Percentiles rank a stretch among this genome's conserved stretches.
Conservation (phyloP, 2,797 vertebrate genomes). For the Craterocephalus amniculus region DNA sequence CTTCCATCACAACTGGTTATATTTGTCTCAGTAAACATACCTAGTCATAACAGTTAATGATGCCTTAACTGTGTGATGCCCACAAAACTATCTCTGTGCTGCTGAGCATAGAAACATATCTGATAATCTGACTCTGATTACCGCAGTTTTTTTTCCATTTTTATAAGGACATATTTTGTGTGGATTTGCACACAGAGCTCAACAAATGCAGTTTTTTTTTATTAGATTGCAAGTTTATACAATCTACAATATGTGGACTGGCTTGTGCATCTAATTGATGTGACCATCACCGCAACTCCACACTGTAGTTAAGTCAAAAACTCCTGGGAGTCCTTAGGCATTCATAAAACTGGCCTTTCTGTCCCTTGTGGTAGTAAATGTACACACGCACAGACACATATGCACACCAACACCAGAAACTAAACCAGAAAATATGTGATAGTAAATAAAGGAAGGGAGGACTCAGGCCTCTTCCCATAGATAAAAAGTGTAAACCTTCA, state of each 20-base stretch:
- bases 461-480: conserved; percentile 14
- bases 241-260: conserved; percentile 8
- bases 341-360: conserved; percentile 84
- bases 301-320: conserved; percentile 85
- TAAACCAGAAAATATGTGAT: too few relatives aligned
- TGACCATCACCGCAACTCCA: conserved; percentile 57
- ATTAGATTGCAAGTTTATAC: conserved; percentile 43
- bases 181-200: conserved; percentile 13
- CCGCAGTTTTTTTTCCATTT: conserved; percentile 22
- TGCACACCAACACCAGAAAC: conserved; percentile 14
- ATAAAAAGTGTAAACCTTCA: conserved; percentile 14
- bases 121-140: conserved; percentile 20
- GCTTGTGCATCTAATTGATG: conserved; percentile 42
- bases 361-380: conserved; percentile 49
- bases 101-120: conserved; percentile 31
- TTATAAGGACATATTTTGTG: conserved; percentile 29
- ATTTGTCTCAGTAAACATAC: conserved; percentile 9
- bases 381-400: conserved; percentile 1
- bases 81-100: conserved; percentile 26
- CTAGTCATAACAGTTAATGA: conserved; percentile 23
- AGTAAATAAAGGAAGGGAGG: conserved; percentile 34
- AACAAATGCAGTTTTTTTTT: conserved; percentile 38
- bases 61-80: background rate
- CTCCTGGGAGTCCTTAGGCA: conserved; percentile 84
- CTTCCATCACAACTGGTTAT: background rate